These are phyloP conservation scores for Apeira syringaria DNA, from an alignment of 2,888 invertebrate genomes.

Conservation along the genomic window DNA sequence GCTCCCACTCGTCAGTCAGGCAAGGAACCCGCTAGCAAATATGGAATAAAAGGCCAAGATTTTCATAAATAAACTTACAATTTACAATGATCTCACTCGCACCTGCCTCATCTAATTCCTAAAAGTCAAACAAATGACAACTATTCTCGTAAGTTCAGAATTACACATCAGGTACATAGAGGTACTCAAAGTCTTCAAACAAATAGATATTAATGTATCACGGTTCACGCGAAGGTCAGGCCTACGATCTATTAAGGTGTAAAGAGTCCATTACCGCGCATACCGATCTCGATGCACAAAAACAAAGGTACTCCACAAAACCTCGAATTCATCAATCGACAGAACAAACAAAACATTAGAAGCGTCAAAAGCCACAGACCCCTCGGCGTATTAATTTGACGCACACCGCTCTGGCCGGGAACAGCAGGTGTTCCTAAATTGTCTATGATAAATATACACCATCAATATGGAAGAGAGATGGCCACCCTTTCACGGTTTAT, in stretches of 20 bases:
- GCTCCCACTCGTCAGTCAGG: too few relatives aligned
- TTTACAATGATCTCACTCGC: too few relatives aligned
- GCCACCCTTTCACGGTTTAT: constrained; percentile 59
- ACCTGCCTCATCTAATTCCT: too few relatives aligned
- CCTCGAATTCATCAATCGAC: constrained; percentile 30
- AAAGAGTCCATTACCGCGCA: constrained; percentile 23
- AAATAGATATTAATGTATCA: too few relatives aligned
- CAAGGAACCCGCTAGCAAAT: too few relatives aligned
- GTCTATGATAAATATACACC: constrained; percentile 75
- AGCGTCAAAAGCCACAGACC: constrained; percentile 25
- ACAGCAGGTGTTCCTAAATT: constrained; percentile 79
- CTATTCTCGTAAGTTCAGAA: too few relatives aligned
- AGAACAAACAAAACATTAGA: constrained; percentile 39
- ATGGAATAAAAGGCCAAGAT: too few relatives aligned
- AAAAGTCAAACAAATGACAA: too few relatives aligned
- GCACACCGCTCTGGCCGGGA: constrained; percentile 48
- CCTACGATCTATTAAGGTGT: constrained; percentile 24
- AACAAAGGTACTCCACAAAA: constrained; percentile 24
- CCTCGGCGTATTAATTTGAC: constrained; percentile 63
- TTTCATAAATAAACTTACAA: too few relatives aligned
- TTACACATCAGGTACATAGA: too few relatives aligned
- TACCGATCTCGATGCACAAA: constrained; percentile 18
- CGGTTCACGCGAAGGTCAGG: constrained; percentile 11
- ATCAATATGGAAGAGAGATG: constrained; percentile 61
- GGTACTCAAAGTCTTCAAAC: too few relatives aligned